phyloP scores from a whole-genome alignment of 2,113 vertebrate species.

The Chloropsis hardwickii region DNA sequence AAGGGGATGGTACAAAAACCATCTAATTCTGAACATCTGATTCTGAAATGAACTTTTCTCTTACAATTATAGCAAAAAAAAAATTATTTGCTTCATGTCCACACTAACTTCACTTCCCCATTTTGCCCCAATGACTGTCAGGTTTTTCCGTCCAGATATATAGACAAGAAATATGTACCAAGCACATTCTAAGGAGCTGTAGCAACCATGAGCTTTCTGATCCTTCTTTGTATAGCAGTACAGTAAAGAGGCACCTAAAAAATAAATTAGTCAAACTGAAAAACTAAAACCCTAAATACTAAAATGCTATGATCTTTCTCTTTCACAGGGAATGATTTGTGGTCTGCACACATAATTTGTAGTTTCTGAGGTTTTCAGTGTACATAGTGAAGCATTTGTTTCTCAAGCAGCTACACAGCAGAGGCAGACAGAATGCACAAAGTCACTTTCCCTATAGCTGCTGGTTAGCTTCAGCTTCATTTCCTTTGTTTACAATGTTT shows the following conservation, averaged over 20 bases:
- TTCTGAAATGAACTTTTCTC: neutral
- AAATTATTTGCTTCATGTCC: neutral
- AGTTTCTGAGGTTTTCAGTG: neutral
- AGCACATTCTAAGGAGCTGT: neutral
- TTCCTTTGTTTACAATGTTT: neutral
- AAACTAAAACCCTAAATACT: neutral
- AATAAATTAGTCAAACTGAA: fast-evolving
- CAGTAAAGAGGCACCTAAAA: neutral
- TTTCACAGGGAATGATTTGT: neutral
- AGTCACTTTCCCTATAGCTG: neutral
- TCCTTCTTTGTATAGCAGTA: neutral
- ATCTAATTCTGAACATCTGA: neutral
- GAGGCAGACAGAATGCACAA: neutral
- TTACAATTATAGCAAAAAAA: neutral
- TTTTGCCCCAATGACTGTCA: neutral
- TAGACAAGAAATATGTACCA: neutral
- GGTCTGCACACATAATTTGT: neutral
- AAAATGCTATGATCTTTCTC: neutral
- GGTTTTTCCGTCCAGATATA: neutral
- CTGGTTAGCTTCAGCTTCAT: neutral
- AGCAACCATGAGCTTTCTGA: neutral
- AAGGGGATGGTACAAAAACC: neutral
- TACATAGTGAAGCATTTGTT: neutral
- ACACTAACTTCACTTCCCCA: neutral
- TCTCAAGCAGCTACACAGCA: neutral